Evolutionary conservation across 2,797 vertebrate species (phyloP), one percentile per base, ranked within the genome.

Genomic region (Enteromius unitaeniatus): DNA sequence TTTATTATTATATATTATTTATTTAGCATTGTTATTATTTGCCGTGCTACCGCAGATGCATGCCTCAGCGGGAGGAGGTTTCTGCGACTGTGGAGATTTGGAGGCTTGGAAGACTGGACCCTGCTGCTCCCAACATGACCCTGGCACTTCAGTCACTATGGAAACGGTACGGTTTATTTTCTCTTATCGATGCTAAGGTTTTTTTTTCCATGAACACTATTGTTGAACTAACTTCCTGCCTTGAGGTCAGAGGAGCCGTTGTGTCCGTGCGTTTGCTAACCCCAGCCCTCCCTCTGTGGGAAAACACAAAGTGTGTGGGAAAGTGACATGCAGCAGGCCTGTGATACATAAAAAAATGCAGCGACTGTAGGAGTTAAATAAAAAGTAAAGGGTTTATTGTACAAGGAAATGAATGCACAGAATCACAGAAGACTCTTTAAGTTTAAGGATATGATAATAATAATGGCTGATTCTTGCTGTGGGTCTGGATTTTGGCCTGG

Each of bases 91-190:
- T 90, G 98, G 98, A 13, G 98, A 99, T 85, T 88, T 96, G 55
- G 98, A 99, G 88, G 98, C 98, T 49, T 99, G 98, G 98, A 99
- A 99, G 91, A 96, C 96, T 21, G 98, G 97, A 40, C 98, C 97
- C 0, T 95, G 95, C 83, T 99, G 98, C 94, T 90, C 95, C 86
- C 97, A 93, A 92, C 98, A 99, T 47, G 96, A 98, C 86, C 94
- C 94, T 85, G 96, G 96, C 87, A 88, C 93, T 85, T 88, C 92
- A 86, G 89, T 90, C 84, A 92, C 95, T 92, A 94, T 95, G 92
- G 96, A 95, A 93, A 97, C 96, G 93, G 97, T 99, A 93, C 93
- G 93, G 92, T 93, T 89, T 81, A 77, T 47, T 73, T 55, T 85
- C 45, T 23, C 47, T 49, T 40, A 10, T 81, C 31, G 1, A 31